Conservation (phyloP, 2,888 invertebrate species). For the Andrena camellia region DNA sequence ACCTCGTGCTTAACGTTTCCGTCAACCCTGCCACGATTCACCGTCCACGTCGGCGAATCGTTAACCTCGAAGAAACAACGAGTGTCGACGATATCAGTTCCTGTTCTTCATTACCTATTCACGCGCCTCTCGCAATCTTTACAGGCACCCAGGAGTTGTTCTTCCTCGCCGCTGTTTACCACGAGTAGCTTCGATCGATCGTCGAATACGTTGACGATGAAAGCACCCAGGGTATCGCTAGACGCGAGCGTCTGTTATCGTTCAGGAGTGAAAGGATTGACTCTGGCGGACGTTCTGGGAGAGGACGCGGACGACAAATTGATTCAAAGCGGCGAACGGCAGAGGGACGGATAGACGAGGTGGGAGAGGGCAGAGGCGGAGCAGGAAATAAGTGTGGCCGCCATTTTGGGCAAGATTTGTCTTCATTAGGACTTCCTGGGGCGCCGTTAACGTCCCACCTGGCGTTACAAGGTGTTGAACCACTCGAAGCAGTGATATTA, state of each 20-base stretch:
- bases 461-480: conserved; percentile 83
- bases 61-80: conserved; percentile 24
- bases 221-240: no score
- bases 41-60: conserved; percentile 25
- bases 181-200: not conserved
- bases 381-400: conserved; percentile 80
- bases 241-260: not conserved
- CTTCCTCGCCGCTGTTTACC: not conserved
- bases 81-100: conserved; percentile 9
- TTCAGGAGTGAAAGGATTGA: not conserved
- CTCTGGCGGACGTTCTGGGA: not conserved
- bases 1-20: conserved; percentile 11
- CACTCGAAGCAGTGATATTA: conserved; percentile 77
- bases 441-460: conserved; percentile 82
- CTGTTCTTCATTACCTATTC: conserved; percentile 11
- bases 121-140: not conserved
- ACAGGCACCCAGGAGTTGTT: not conserved
- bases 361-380: conserved; percentile 57
- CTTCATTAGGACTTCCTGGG: conserved; percentile 84
- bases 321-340: conserved; percentile 34
- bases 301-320: conserved; percentile 14
- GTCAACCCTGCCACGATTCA: conserved; percentile 2
- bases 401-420: conserved; percentile 83
- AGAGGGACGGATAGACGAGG: conserved; percentile 19
- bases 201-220: no score